phyloP scores from a whole-genome alignment of 2,888 invertebrate genomes.

The Xestobium rufovillosum region DNA sequence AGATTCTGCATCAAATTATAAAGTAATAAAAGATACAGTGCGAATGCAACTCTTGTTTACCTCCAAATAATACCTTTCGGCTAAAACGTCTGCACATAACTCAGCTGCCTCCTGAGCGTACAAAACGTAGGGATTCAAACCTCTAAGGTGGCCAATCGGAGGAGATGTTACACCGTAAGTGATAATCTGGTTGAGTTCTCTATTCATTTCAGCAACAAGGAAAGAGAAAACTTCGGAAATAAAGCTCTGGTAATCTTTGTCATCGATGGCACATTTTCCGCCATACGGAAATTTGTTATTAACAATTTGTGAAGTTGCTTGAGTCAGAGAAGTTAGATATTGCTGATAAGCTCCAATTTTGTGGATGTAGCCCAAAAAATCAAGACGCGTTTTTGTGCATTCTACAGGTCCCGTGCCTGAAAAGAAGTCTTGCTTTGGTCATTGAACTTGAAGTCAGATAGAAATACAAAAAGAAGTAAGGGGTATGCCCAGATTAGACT shows the following conservation, averaged over 20 bases:
- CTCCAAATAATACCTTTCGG: slow-evolving; percentile 36
- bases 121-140: slow-evolving; percentile 24
- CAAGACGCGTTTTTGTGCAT: slow-evolving; percentile 1
- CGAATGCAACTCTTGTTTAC: slow-evolving; percentile 19
- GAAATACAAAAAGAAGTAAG: too few relatives aligned
- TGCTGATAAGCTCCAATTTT: slow-evolving; percentile 29
- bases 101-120: slow-evolving; percentile 39
- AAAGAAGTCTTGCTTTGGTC: too few relatives aligned
- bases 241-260: slow-evolving; percentile 26
- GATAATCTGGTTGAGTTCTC: slow-evolving; percentile 5
- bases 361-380: slow-evolving; percentile 28
- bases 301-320: slow-evolving; percentile 28
- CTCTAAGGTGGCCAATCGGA: background rate
- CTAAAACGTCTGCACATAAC: slow-evolving; percentile 28
- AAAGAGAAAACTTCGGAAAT: slow-evolving; percentile 33
- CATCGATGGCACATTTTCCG: slow-evolving; percentile 19
- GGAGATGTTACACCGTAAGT: background rate
- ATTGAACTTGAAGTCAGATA: too few relatives aligned
- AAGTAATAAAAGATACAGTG: slow-evolving; percentile 3
- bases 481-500: too few relatives aligned
- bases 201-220: slow-evolving; percentile 31
- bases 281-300: slow-evolving; percentile 26
- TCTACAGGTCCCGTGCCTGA: background rate
- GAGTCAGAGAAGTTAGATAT: slow-evolving; percentile 31
- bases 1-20: too few relatives aligned